Conservation (phyloP, 1,140 invertebrate species). For the Macrobrachium rosenbergii region DNA sequence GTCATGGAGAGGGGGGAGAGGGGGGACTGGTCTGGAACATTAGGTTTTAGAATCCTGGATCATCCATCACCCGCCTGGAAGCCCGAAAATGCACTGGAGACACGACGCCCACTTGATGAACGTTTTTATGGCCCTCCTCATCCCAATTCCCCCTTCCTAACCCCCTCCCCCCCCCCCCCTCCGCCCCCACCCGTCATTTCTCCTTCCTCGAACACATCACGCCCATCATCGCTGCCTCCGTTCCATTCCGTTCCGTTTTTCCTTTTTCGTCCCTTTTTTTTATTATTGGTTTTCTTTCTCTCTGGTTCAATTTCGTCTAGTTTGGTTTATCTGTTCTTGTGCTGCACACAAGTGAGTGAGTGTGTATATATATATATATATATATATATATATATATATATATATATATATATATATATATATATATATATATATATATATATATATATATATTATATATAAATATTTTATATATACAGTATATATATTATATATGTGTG, state of each 20-base stretch:
- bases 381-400: background rate
- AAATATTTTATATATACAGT: background rate
- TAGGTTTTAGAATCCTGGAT: background rate
- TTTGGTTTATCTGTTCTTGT: background rate
- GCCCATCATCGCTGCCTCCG: background rate
- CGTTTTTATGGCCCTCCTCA: constrained; percentile 29
- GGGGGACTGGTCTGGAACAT: no score
- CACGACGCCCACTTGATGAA: constrained; percentile 38
- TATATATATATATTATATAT: background rate
- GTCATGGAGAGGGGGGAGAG: background rate
- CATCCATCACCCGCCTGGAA: constrained; percentile 50
- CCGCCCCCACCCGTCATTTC: background rate
- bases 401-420: background rate
- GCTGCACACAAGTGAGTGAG: background rate
- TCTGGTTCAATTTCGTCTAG: background rate
- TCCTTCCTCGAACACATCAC: background rate
- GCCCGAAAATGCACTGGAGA: constrained; percentile 55
- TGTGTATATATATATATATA: background rate
- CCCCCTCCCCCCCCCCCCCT: background rate
- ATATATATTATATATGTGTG: background rate
- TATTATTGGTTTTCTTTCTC: background rate
- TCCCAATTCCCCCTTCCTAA: background rate
- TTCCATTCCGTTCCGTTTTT: background rate
- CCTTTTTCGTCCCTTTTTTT: background rate
- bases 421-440: background rate